Evolutionary conservation across 1,140 invertebrate species (phyloP).

Genomic region (Pararge aegeria): DNA sequence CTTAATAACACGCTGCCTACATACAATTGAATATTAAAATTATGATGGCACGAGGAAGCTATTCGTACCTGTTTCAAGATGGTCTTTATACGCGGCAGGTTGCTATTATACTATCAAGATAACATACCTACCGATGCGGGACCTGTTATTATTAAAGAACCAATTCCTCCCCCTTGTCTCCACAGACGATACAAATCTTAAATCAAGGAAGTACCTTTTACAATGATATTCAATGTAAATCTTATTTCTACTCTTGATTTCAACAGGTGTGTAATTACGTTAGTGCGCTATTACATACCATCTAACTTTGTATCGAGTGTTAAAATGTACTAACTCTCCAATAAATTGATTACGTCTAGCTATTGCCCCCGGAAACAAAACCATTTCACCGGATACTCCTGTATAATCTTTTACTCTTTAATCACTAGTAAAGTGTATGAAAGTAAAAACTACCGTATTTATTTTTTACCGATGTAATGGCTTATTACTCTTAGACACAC

Average conservation of each 20-base stretch:
- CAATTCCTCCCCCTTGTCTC: constrained; percentile 61
- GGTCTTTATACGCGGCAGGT: constrained; percentile 49
- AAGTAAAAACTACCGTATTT: background rate
- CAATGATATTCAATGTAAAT: too few relatives aligned
- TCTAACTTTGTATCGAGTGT: background rate
- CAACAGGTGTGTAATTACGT: too few relatives aligned
- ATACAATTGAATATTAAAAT: constrained; percentile 31
- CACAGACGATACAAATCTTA: constrained; percentile 49
- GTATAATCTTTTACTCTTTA: background rate
- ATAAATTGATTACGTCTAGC: background rate
- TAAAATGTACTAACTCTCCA: too few relatives aligned
- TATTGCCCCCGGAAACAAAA: background rate
- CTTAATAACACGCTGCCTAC: constrained; percentile 18
- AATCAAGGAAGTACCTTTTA: constrained; percentile 47
- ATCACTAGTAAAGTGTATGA: background rate
- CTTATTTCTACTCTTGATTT: too few relatives aligned
- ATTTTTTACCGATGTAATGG: too few relatives aligned
- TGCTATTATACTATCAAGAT: constrained; percentile 69
- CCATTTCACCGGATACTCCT: background rate
- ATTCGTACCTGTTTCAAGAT: constrained; percentile 49
- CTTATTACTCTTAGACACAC: too few relatives aligned
- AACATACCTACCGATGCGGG: constrained; percentile 48
- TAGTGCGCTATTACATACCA: too few relatives aligned
- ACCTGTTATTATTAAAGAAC: constrained; percentile 70
- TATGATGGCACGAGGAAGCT: constrained; percentile 42